phyloP scores from a whole-genome alignment of 92 coral and sea anemone genomes.

The Porites divaricata region DNA sequence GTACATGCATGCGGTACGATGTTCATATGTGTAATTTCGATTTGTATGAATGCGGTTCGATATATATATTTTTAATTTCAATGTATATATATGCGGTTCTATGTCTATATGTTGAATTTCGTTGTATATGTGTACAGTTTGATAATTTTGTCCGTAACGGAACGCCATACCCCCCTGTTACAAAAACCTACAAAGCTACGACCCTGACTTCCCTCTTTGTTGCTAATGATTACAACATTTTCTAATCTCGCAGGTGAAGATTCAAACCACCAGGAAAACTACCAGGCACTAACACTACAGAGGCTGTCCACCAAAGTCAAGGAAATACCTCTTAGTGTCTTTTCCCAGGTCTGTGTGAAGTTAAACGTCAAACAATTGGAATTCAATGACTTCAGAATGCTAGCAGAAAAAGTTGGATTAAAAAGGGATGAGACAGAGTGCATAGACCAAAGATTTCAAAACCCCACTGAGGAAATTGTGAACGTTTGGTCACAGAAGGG shows the following conservation, averaged over 20 bases:
- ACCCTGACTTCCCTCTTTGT: no score
- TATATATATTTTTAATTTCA: no score
- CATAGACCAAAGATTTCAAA: conserved; percentile 13
- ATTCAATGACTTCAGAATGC: conserved; percentile 52
- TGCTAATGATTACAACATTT: neutral
- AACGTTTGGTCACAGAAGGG: conserved; percentile 32
- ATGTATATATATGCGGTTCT: no score
- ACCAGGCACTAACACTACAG: neutral
- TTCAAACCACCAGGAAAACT: neutral
- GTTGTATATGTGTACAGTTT: no score
- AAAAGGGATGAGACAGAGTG: neutral
- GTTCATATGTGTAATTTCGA: no score
- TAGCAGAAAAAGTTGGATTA: conserved; percentile 44
- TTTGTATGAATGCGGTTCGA: no score
- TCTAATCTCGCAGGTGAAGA: neutral
- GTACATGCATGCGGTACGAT: no score
- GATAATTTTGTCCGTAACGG: no score
- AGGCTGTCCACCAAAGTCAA: conserved; percentile 8
- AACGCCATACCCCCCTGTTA: no score
- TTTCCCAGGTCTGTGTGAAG: neutral
- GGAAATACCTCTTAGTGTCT: neutral
- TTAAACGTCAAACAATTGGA: neutral
- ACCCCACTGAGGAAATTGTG: conserved; percentile 38
- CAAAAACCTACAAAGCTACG: no score
- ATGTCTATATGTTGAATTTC: no score